These are phyloP conservation scores for Lates calcarifer DNA, from an alignment of 2,113 vertebrate species.

Conservation along the genomic window DNA sequence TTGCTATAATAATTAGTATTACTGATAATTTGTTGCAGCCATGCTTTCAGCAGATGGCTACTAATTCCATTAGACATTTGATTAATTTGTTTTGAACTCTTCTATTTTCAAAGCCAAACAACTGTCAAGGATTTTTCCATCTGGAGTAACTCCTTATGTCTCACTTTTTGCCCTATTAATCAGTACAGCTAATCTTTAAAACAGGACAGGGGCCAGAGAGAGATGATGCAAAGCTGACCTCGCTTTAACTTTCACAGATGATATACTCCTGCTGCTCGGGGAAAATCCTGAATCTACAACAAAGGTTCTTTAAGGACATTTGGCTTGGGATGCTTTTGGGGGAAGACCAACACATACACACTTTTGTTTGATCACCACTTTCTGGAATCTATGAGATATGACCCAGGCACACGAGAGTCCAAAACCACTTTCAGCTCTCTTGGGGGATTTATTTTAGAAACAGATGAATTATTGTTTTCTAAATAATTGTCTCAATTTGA, in stretches of 20 bases:
- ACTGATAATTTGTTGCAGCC: neutral
- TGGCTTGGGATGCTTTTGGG: constrained; percentile 13
- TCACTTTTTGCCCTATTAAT: constrained; percentile 25
- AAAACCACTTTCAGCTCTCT: constrained; percentile 17
- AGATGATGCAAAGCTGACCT: constrained; percentile 21
- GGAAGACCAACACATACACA: constrained; percentile 5
- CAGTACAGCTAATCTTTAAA: constrained; percentile 40
- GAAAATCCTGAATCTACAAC: constrained; percentile 25
- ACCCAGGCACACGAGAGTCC: constrained; percentile 1
- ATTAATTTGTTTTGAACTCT: constrained; percentile 17
- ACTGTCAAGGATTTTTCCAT: constrained; percentile 36
- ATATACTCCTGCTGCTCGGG: neutral
- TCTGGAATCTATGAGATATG: neutral
- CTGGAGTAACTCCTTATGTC: neutral
- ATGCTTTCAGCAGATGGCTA: constrained; percentile 11
- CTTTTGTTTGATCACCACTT: neutral
- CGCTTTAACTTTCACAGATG: constrained; percentile 27
- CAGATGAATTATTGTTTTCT: neutral
- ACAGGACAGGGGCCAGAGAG: neutral
- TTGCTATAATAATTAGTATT: neutral
- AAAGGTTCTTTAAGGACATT: constrained; percentile 40
- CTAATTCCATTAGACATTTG: neutral
- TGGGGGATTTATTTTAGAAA: constrained; percentile 1
- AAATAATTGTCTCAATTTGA: neutral
- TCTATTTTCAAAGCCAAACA: constrained; percentile 1